Conservation (phyloP, 2,113 vertebrate genomes). For the Ceyx margarethae region DNA sequence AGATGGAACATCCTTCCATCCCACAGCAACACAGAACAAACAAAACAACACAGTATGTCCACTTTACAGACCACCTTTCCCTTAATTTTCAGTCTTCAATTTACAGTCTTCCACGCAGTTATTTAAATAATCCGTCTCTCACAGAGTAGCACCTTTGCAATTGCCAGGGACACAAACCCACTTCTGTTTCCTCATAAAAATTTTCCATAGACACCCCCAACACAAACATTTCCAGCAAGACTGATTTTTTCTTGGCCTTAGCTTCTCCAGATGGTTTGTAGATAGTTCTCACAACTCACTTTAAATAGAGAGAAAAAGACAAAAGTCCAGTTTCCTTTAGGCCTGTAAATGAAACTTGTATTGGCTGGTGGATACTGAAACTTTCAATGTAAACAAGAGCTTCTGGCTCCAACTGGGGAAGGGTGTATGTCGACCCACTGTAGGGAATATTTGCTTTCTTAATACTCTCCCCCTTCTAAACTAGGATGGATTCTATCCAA, state of each 20-base stretch:
- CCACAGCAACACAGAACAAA: conserved; percentile 34
- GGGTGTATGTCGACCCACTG: neutral
- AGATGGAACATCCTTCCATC: neutral
- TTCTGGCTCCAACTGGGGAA: neutral
- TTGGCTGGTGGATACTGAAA: neutral
- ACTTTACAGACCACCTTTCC: conserved; percentile 39
- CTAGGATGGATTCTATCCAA: conserved; percentile 20
- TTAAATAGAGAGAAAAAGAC: conserved; percentile 51
- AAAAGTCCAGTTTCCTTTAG: conserved; percentile 58
- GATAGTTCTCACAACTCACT: conserved; percentile 59
- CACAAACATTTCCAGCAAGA: conserved; percentile 53
- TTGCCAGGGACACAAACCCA: conserved; percentile 72
- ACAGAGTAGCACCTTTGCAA: conserved; percentile 68
- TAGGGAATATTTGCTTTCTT: neutral
- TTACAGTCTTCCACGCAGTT: conserved; percentile 42
- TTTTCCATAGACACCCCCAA: conserved; percentile 67
- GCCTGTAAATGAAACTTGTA: conserved; percentile 2
- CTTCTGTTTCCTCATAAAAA: conserved; percentile 65
- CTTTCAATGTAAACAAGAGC: neutral
- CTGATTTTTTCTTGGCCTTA: conserved; percentile 62
- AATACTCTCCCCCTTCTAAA: neutral
- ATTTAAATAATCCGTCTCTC: conserved; percentile 70
- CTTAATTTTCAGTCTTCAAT: conserved; percentile 50
- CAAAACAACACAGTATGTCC: conserved; percentile 10
- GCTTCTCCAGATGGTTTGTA: conserved; percentile 65